Percentiles rank a stretch among this genome's conserved stretches.
Evolutionary conservation across 2,113 vertebrate genomes (phyloP).

Genomic region (Fukomys damarensis): DNA sequence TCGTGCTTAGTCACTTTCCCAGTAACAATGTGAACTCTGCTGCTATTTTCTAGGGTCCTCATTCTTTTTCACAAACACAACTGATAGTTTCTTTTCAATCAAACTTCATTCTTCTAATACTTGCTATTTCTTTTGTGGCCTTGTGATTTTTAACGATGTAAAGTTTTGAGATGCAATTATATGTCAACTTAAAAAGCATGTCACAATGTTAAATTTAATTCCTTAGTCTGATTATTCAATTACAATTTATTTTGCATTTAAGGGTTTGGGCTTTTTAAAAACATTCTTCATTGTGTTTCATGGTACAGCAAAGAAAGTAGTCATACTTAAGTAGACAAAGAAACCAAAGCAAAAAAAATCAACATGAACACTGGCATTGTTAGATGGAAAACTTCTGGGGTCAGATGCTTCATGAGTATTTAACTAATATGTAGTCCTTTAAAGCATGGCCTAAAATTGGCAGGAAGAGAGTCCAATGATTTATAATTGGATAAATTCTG

Average conservation of each 20-base stretch:
- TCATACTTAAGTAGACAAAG: background rate
- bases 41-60: background rate
- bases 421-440: background rate
- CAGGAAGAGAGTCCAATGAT: background rate
- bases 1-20: background rate
- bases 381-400: background rate
- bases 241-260: background rate
- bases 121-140: background rate
- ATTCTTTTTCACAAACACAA: slow-evolving; percentile 1
- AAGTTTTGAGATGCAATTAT: background rate
- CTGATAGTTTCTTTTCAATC: background rate
- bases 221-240: background rate
- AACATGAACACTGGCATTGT: background rate
- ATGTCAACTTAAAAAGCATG: background rate
- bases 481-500: background rate
- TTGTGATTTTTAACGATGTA: background rate
- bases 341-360: background rate
- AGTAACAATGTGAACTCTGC: background rate
- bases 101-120: background rate
- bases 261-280: background rate
- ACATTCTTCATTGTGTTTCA: background rate
- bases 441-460: background rate
- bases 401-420: background rate
- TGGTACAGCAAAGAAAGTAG: background rate
- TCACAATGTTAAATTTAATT: slow-evolving; percentile 29